Conservation (phyloP, 1,140 invertebrate genomes). For the Camponotus vicinus region DNA sequence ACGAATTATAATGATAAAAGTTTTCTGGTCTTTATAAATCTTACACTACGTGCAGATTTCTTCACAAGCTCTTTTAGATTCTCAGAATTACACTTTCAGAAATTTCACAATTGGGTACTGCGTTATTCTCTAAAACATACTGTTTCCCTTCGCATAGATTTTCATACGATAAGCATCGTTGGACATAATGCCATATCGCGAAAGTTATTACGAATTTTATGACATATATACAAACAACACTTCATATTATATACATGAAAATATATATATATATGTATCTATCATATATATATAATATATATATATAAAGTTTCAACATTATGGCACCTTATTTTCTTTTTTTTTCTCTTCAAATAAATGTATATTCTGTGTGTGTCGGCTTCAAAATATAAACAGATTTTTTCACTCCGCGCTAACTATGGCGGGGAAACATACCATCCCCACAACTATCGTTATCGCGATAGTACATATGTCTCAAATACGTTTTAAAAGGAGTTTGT, state of each 20-base stretch:
- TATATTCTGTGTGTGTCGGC: slow-evolving; percentile 70
- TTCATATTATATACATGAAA: slow-evolving; percentile 84
- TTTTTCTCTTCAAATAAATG: slow-evolving; percentile 76
- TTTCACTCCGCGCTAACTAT: slow-evolving; percentile 46
- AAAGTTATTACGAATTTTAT: slow-evolving; percentile 79
- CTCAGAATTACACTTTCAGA: slow-evolving; percentile 64
- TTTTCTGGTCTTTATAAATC: slow-evolving; percentile 66
- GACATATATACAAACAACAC: slow-evolving; percentile 86
- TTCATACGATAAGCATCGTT: slow-evolving; percentile 69
- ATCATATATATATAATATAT: slow-evolving; percentile 75
- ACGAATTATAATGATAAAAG: slow-evolving; percentile 79
- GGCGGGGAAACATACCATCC: slow-evolving; percentile 29
- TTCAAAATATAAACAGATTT: slow-evolving; percentile 79
- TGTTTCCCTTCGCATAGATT: slow-evolving; percentile 60
- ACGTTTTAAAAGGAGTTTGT: slow-evolving; percentile 65
- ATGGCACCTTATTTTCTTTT: slow-evolving; percentile 81
- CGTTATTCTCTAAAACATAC: slow-evolving; percentile 55
- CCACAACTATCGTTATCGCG: slow-evolving; percentile 33
- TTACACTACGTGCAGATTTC: slow-evolving; percentile 58
- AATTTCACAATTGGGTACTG: slow-evolving; percentile 50
- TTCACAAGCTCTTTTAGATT: slow-evolving; percentile 72
- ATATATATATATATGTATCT: slow-evolving; percentile 82
- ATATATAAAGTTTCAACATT: slow-evolving; percentile 84
- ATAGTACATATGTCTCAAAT: slow-evolving; percentile 52
- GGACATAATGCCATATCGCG: slow-evolving; percentile 74